phyloP scores from a whole-genome alignment of 2,888 invertebrate species.

The Noctua janthe region DNA sequence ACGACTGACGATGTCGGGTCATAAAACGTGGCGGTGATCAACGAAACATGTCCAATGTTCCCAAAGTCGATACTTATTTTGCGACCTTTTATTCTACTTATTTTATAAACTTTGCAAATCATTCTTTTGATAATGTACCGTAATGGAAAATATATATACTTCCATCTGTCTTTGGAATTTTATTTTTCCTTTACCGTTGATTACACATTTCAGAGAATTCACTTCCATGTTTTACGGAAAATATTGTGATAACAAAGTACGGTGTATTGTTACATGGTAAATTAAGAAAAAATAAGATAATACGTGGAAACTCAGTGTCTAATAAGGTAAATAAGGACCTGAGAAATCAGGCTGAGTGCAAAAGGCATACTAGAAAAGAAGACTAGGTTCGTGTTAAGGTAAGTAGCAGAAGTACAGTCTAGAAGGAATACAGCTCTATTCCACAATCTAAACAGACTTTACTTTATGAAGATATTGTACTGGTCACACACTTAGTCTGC shows the following conservation, averaged over 20 bases:
- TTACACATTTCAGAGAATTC: neutral
- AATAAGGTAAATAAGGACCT: neutral
- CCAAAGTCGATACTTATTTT: conserved; percentile 11
- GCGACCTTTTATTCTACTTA: neutral
- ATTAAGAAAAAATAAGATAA: neutral
- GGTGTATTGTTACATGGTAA: neutral
- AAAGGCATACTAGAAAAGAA: neutral
- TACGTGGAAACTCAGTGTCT: neutral
- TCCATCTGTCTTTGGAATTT: neutral
- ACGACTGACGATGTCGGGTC: conserved; percentile 11
- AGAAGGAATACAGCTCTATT: neutral
- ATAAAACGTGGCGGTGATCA: conserved; percentile 27
- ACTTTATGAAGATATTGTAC: neutral
- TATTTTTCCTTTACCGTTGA: neutral
- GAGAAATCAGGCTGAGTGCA: neutral
- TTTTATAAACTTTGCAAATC: conserved; percentile 4
- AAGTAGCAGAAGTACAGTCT: neutral
- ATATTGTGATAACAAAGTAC: neutral
- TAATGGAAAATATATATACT: conserved; percentile 5
- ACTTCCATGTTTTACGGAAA: neutral
- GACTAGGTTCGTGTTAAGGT: neutral
- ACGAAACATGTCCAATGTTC: conserved; percentile 15
- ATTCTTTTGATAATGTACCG: neutral
- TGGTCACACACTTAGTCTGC: neutral
- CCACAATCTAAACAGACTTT: neutral